Conservation (phyloP, 2,888 invertebrate genomes). For the Dasypogon diadema region DNA sequence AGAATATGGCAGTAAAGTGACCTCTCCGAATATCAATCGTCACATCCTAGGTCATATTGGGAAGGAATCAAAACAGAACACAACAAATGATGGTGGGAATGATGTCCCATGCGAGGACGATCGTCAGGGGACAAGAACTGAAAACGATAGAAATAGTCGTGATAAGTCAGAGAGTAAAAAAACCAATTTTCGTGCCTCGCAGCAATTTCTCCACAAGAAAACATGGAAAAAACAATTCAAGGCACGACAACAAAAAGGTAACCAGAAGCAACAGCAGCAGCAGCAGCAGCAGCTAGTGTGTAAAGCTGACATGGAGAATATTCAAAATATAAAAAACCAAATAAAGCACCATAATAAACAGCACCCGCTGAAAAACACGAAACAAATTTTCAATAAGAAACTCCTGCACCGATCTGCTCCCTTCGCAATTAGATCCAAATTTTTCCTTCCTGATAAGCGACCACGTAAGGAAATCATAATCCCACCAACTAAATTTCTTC, state of each 20-base stretch:
- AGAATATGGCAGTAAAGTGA: neutral
- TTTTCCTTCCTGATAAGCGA: constrained; percentile 80
- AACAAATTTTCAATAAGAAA: constrained; percentile 45
- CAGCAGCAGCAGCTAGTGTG: constrained; percentile 48
- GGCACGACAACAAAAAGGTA: constrained; percentile 58
- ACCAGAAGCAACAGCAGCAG: constrained; percentile 54
- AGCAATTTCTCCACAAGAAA: constrained; percentile 63
- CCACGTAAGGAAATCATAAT: constrained; percentile 82
- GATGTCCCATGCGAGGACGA: constrained; percentile 18
- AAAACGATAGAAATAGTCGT: constrained; percentile 15
- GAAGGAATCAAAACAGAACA: constrained; percentile 3
- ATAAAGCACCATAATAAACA: constrained; percentile 59
- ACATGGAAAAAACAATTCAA: constrained; percentile 66
- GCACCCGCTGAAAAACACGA: constrained; percentile 48
- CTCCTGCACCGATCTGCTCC: constrained; percentile 41
- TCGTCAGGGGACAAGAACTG: constrained; percentile 2
- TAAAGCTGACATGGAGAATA: constrained; percentile 67
- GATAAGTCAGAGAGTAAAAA: constrained; percentile 27
- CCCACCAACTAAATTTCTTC: constrained; percentile 91
- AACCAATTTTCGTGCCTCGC: constrained; percentile 66
- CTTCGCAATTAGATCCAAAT: constrained; percentile 72
- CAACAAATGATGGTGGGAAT: neutral
- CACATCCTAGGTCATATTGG: constrained; percentile 17
- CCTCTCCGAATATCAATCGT: constrained; percentile 5
- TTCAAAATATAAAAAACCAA: constrained; percentile 67